Base-by-base conservation (phyloP, 2,797 vertebrate genomes). In the Phoxinus dragarum region DNA sequence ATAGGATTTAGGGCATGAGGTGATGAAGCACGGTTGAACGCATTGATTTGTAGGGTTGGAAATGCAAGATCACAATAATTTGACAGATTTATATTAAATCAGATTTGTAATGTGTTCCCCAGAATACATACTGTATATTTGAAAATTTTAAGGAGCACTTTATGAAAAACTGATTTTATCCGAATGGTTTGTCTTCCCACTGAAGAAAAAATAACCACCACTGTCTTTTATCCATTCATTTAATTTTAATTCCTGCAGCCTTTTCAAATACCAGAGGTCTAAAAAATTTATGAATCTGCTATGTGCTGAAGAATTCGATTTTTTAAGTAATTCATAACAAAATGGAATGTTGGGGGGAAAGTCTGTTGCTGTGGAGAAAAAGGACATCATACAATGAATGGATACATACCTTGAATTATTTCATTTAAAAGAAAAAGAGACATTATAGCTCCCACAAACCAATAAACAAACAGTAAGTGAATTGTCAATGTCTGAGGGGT, bases 251-350 rank as follows among this genome's bases (percentile, higher is more conserved):
- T 49, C 54, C 49, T 66, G 23, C 56, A 74, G 75, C 68, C 49
- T 79, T 83, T 66, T 68, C 47, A 78, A 84, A 80, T 84, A 74
- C 40, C 71, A 59, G 42, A 73, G 68, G 11, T 34, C 21, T 78
- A 69, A 86, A 86, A 75, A 78, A 40, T 52, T 17, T 19, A 69
- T 66, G 73, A 75, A 27, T 69, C 19, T 44, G 73, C 72, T 68
- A 72, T 64, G 76, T 21, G 42, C 38, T 27, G 44, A 21, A n/a
- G 71, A 75, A 84, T 66, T 74, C 14, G 31, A 82, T 74, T 78
- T 86, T 36, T 77, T 16, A 14, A 9, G 9, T 68, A 61, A 80
- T 86, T 83, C 42, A 83, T 27, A 84, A 81, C 80, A 66, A 84
- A 86, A 84, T 81, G 34, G 64, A 77, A 79, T 76, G 17, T n/a